Evolutionary conservation across 2,113 vertebrate species (phyloP), one percentile per base, ranked within the genome.

Genomic region (Percopsis transmontana): DNA sequence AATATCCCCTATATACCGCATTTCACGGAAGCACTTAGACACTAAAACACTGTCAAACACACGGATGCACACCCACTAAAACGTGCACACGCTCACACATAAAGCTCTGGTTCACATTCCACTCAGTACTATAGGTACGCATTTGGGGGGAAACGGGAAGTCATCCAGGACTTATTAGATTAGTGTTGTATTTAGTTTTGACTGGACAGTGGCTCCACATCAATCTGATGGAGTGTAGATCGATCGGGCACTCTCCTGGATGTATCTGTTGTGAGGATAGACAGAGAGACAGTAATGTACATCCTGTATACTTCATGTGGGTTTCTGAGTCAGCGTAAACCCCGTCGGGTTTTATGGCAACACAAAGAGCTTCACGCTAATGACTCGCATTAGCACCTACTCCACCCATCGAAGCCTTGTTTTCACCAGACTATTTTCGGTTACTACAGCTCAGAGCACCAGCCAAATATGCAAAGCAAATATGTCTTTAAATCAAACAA

Each of bases 301-400:
- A 80, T 90, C 74, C 82, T 83, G 75, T 40, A 59, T 33, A 40
- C 69, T 44, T 75, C 57, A 55, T 40, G 38, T 65, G 60, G 58
- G 58, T 66, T 18, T 54, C 11, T 66, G 48, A 55, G 60, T 71
- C 58, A 69, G 52, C 64, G 57, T 58, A 33, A 67, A 23, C 52
- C 1, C 11, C 10, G 61, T 7, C 8, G 27, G 27, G 5, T 55
- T 42, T 61, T 64, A 69, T 24, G 42, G 58, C 61, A 19, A 52
- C 59, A 67, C 63, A 55, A 67, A 79, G 58, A 85, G 66, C 72
- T 74, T 70, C 53, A 66, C 57, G 0, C 77, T 85, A 72, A 87
- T 85, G 81, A 60, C 59, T 47, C 13, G 72, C 82, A 89, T 90
- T 89, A 87, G 72, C 58, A 15, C 7, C n/a, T 5, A 27, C 40